These are phyloP conservation scores for Synodontis membranacea DNA, from an alignment of 2,113 vertebrate genomes.

Conservation along the genomic window DNA sequence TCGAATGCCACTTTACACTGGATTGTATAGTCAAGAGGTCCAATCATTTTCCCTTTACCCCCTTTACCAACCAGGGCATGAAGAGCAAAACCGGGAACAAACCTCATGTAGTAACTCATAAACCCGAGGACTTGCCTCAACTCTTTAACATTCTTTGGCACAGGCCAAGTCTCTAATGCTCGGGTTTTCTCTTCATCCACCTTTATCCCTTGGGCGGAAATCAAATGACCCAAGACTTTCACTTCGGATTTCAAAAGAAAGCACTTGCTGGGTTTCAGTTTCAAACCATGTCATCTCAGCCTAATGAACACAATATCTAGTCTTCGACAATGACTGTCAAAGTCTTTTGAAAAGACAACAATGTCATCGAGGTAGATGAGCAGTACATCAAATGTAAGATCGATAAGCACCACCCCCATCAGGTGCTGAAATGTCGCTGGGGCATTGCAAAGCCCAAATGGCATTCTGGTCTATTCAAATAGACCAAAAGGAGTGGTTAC, in stretches of 20 bases:
- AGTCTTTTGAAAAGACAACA: background rate
- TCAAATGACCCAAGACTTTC: constrained; percentile 20
- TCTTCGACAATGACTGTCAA: constrained; percentile 1
- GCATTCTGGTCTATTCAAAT: too few species aligned
- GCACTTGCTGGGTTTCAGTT: constrained; percentile 43
- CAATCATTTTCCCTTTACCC: background rate
- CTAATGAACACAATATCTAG: constrained; percentile 23
- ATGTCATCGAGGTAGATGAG: background rate
- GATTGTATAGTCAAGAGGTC: too few species aligned
- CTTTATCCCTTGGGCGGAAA: background rate
- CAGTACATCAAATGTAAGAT: background rate
- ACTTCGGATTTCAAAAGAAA: constrained; percentile 35
- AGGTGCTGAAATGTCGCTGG: background rate
- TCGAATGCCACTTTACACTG: too few species aligned
- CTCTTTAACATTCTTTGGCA: background rate
- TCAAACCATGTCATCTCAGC: constrained; percentile 21
- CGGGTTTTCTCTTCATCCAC: constrained; percentile 36
- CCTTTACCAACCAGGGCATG: background rate
- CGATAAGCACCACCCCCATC: constrained; percentile 8
- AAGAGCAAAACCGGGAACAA: background rate
- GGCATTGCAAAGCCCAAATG: too few species aligned
- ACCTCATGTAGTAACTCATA: constrained; percentile 15
- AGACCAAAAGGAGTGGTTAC: too few species aligned
- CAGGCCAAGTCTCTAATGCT: background rate
- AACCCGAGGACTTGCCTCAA: constrained; percentile 32